Evolutionary conservation across 2,888 invertebrate species (phyloP).

Genomic region (Hemaris fuciformis): DNA sequence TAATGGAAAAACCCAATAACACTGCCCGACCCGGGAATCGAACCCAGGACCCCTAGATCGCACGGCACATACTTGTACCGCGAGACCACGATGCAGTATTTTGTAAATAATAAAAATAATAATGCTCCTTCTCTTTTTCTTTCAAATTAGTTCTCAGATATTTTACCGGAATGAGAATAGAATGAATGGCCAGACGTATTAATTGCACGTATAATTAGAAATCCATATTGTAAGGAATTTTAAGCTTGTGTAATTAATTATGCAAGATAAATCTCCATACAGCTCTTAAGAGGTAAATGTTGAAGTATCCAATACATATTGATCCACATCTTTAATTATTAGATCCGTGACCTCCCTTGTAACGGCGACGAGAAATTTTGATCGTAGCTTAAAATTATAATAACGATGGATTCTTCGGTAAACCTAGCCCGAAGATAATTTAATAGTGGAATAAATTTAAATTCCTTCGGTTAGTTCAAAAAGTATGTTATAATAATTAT

Average conservation of each 20-base stretch:
- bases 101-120: too few species aligned
- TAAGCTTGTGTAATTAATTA: too few species aligned
- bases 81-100: too few species aligned
- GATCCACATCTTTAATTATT: background rate
- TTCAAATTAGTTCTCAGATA: too few species aligned
- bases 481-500: background rate
- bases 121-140: too few species aligned
- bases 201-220: background rate
- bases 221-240: background rate
- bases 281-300: background rate
- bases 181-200: constrained; percentile 1
- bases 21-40: too few species aligned
- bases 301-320: background rate
- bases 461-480: background rate
- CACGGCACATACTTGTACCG: too few species aligned
- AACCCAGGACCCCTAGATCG: too few species aligned
- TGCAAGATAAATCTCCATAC: too few species aligned
- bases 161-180: too few species aligned
- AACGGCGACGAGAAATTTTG: background rate
- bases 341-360: background rate
- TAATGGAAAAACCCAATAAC: too few species aligned
- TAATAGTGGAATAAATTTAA: background rate
- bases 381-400: background rate
- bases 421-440: too few species aligned
- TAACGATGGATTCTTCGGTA: background rate